Conservation (phyloP, 2,113 vertebrate species). For the Carollia perspicillata region DNA sequence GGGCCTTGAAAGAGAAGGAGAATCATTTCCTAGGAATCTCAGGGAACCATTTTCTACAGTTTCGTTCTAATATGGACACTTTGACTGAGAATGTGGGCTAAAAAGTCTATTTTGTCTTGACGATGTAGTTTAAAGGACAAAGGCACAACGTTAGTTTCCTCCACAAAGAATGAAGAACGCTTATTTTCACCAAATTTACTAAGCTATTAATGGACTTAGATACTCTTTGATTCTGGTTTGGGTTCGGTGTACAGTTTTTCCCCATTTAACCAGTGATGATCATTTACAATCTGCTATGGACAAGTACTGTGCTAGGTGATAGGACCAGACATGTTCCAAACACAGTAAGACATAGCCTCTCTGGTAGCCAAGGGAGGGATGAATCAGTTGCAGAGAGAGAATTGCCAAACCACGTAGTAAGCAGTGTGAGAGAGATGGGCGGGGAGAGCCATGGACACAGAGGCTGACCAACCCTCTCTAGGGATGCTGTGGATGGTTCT, state of each 20-base stretch:
- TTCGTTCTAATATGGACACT: not conserved
- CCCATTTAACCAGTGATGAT: not conserved
- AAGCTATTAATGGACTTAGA: not conserved
- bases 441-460: not conserved
- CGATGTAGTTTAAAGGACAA: conserved; percentile 10
- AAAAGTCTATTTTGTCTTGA: not conserved
- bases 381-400: not conserved
- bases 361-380: not conserved
- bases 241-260: not conserved
- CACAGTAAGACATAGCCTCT: not conserved
- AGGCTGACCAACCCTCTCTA: not conserved
- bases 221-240: not conserved
- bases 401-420: not conserved
- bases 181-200: not conserved
- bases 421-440: accelerated
- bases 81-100: not conserved
- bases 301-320: not conserved
- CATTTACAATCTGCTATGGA: not conserved
- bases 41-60: not conserved
- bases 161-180: not conserved
- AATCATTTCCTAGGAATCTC: not conserved
- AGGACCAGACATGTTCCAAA: not conserved
- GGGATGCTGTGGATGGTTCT: not conserved
- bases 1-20: not conserved
- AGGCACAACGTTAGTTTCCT: not conserved